These are phyloP conservation scores for Paracentrotus lividus DNA, from an alignment of 53 echinoderm and acorn worm genomes.

Conservation along the genomic window DNA sequence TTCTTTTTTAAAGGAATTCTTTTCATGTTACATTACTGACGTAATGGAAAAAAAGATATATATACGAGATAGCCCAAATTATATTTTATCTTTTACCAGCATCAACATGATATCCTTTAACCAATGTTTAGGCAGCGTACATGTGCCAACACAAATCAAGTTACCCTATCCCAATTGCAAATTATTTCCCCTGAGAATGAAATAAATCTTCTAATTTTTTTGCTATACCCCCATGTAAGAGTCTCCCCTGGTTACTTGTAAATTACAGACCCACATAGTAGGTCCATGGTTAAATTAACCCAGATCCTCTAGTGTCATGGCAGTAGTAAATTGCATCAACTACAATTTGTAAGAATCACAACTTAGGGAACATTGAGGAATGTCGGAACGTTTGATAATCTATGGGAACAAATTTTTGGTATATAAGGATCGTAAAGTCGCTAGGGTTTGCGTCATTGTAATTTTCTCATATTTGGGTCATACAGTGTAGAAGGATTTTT, in stretches of 20 bases:
- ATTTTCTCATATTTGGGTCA: neutral
- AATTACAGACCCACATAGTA: too few relatives aligned
- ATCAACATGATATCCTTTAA: neutral
- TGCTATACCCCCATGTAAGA: conserved; percentile 36
- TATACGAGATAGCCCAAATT: neutral
- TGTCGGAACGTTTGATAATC: conserved; percentile 52
- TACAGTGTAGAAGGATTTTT: neutral
- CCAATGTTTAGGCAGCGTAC: neutral
- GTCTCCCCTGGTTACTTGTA: neutral
- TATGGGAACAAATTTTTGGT: conserved; percentile 28
- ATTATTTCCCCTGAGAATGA: conserved; percentile 44
- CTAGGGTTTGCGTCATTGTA: neutral
- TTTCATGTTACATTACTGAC: neutral
- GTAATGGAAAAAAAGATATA: neutral
- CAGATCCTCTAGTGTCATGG: conserved; percentile 57
- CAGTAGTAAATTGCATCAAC: conserved; percentile 51
- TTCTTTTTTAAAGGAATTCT: neutral
- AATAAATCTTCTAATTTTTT: conserved; percentile 13
- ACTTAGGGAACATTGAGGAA: conserved; percentile 51
- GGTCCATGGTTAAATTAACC: conserved; percentile 61
- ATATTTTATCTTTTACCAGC: neutral
- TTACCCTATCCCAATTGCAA: conserved; percentile 24
- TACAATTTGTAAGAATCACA: conserved; percentile 51
- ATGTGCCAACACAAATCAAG: conserved; percentile 44
- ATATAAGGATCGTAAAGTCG: neutral